A percentile compares a stretch with the other conserved stretches of the same genome.
Evolutionary conservation across 2,797 vertebrate species (phyloP).

Genomic region (Avahi laniger): DNA sequence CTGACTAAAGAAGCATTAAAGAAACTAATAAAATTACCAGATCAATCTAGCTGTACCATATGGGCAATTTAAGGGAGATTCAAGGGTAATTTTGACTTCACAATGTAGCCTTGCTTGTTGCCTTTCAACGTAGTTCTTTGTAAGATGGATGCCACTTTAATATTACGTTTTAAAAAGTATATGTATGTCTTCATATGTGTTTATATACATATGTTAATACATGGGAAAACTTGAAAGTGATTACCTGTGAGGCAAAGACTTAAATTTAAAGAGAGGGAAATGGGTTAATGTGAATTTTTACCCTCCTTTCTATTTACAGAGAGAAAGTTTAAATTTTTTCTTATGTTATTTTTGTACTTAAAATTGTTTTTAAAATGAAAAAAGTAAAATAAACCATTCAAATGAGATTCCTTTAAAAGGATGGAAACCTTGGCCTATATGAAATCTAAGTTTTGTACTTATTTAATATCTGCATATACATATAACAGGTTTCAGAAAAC

Average conservation of each 20-base stretch:
- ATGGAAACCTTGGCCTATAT: background rate
- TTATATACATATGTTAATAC: background rate
- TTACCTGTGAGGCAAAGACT: background rate
- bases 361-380: conserved; percentile 5
- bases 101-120: background rate
- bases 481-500: background rate
- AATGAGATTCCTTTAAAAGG: conserved; percentile 3
- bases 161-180: background rate
- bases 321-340: background rate
- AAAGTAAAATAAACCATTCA: background rate
- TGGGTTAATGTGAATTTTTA: background rate
- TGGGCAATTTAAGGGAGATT: background rate
- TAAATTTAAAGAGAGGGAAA: background rate
- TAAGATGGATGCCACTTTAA: background rate
- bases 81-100: background rate
- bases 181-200: background rate
- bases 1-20: background rate
- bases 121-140: background rate
- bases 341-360: background rate
- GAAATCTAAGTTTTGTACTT: background rate
- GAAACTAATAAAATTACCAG: background rate
- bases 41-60: background rate
- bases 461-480: background rate
- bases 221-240: background rate
- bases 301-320: background rate